Base-by-base conservation (phyloP, 2,888 invertebrate species). In the Tetragonula carbonaria region DNA sequence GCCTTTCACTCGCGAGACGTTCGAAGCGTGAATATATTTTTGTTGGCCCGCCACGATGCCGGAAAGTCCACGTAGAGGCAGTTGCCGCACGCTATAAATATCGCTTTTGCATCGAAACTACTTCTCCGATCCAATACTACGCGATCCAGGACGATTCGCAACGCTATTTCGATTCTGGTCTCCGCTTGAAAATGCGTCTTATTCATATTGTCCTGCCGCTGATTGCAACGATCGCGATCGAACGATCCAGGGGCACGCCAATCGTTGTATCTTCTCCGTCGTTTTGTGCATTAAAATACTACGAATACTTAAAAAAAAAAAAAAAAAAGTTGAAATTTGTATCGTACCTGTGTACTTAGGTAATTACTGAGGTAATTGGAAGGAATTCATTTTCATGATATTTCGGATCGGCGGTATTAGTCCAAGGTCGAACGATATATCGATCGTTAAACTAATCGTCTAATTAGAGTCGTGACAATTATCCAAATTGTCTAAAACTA, bases 51-150 rank as follows among this genome's bases (percentile, higher is more conserved):
- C 81, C 89, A 76, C 89, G 90, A 91, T 91, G 92, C 89, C 91
- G 92, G 92, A 92, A 93, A 93, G 91, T 92, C 90, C 91, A 88
- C 89, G 91, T 84, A 89, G 91, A 90, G 86, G 89, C 90, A 87
- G 89, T 90, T 88, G 89, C 90, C 86, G 87, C 86, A 87, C 86
- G 91, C 93, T 93, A 93, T 93, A 92, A 93, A 93, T 93, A 93
- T 92, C 91, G 84, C 90, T 92, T 93, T 93, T 93, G 93, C 93
- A 93, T 93, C 93, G 91, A 91, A 92, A 92, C 89, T 90, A 88
- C 91, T 84, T 83, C 89, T 88, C 87, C 87, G 85, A 91, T 91
- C 90, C 90, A 88, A 91, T 90, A 88, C 89, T 87, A 84, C 85
- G 84, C 87, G 86, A 90, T 91, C 80, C 87, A 86, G 84, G 74